Conservation (phyloP, 1,140 invertebrate genomes). For the Drosophila saltans region DNA sequence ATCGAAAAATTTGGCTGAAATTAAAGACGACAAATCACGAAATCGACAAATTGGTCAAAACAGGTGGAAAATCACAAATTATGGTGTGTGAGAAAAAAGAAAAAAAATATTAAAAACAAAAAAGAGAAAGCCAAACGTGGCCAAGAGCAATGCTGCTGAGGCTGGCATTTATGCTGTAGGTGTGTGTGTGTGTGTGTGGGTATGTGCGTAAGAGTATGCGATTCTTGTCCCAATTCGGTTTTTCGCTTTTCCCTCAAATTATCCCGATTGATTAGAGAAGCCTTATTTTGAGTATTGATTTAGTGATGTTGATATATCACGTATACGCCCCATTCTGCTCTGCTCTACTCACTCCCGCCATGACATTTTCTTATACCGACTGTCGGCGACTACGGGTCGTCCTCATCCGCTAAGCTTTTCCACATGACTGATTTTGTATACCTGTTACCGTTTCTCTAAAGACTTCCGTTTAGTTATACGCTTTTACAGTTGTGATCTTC, state of each 20-base stretch:
- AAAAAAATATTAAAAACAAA: slow-evolving; percentile 17
- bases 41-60: slow-evolving; percentile 75
- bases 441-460: slow-evolving; percentile 60
- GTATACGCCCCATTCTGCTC: slow-evolving; percentile 40
- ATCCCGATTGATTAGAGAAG: slow-evolving; percentile 47
- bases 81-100: slow-evolving; percentile 22
- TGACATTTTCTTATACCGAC: slow-evolving; percentile 25
- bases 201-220: no score
- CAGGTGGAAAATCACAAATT: slow-evolving; percentile 75
- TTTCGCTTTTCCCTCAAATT: slow-evolving; percentile 31
- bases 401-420: slow-evolving; percentile 38
- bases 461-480: slow-evolving; percentile 66
- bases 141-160: slow-evolving; percentile 38
- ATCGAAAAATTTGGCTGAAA: slow-evolving; percentile 59
- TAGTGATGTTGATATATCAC: slow-evolving; percentile 63
- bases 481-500: slow-evolving; percentile 55
- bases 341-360: slow-evolving; percentile 2
- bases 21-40: slow-evolving; percentile 69
- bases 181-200: slow-evolving; percentile 20
- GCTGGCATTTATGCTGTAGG: slow-evolving; percentile 24
- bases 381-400: slow-evolving; percentile 26
- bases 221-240: no score
- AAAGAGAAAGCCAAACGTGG: slow-evolving; percentile 45
- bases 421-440: slow-evolving; percentile 55
- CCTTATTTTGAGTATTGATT: slow-evolving; percentile 71